These are phyloP conservation scores for Drosophila nr. perissopoda DNA, from an alignment of 2,888 invertebrate species.

Conservation along the genomic window DNA sequence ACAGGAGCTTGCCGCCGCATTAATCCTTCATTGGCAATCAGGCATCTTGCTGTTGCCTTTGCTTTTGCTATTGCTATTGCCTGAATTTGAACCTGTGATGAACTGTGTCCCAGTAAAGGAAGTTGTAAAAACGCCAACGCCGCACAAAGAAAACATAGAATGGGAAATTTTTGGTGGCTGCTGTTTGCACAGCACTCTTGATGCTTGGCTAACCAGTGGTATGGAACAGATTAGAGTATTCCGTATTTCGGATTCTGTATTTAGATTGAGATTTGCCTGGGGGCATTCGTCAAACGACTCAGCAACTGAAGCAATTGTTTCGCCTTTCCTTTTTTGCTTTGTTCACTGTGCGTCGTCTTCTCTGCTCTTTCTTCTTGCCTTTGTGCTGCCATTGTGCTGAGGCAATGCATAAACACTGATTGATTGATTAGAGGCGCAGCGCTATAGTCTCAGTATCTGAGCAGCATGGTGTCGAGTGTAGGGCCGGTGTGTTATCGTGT, in stretches of 20 bases:
- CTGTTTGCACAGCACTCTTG: slow-evolving; percentile 41
- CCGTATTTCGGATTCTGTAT: slow-evolving; percentile 51
- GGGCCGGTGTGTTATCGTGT: slow-evolving; percentile 30
- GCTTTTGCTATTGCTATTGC: slow-evolving; percentile 1
- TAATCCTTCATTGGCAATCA: slow-evolving; percentile 81
- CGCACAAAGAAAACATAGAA: slow-evolving; percentile 73
- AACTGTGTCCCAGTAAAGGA: slow-evolving; percentile 63
- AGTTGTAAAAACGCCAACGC: slow-evolving; percentile 80
- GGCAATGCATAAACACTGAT: slow-evolving; percentile 72
- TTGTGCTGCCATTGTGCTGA: slow-evolving; percentile 43
- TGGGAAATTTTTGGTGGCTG: slow-evolving; percentile 54
- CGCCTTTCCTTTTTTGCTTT: slow-evolving; percentile 56
- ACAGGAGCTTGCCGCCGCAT: slow-evolving; percentile 43
- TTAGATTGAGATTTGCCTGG: slow-evolving; percentile 67
- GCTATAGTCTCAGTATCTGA: slow-evolving; percentile 15
- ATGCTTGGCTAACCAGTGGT: slow-evolving; percentile 65
- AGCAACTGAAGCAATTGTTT: slow-evolving; percentile 68
- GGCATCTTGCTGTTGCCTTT: slow-evolving; percentile 36
- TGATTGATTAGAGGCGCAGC: slow-evolving; percentile 80
- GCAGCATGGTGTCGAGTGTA: neutral
- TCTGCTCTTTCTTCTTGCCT: slow-evolving; percentile 18
- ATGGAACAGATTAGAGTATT: slow-evolving; percentile 82
- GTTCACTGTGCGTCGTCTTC: slow-evolving; percentile 59
- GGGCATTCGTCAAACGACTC: slow-evolving; percentile 77
- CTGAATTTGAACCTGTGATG: slow-evolving; percentile 64